Evolutionary conservation across 2,113 vertebrate genomes (phyloP).

Genomic region (Calyptommatus sinebrachiatus): DNA sequence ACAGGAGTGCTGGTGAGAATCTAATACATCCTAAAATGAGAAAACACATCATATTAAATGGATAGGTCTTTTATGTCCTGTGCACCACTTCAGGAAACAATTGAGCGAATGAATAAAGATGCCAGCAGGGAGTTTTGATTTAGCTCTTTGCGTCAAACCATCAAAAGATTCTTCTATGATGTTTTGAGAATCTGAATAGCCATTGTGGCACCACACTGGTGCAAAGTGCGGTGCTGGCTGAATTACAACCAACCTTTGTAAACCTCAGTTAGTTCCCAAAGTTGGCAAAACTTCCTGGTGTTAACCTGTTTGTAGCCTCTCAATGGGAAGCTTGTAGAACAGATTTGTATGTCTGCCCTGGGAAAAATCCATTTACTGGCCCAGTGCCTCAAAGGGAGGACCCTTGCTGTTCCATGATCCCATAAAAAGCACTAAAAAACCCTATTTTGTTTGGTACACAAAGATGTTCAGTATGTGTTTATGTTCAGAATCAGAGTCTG

Average conservation of each 20-base stretch:
- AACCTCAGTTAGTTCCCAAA: not conserved
- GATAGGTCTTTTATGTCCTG: not conserved
- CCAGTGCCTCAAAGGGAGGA: not conserved
- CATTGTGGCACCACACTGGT: conserved; percentile 35
- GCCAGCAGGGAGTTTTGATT: conserved; percentile 31
- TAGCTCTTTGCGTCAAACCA: conserved; percentile 37
- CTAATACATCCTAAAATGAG: conserved; percentile 11
- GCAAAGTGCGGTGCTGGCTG: conserved; percentile 11
- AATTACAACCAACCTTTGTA: not conserved
- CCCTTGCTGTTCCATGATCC: conserved; percentile 20
- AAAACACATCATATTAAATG: conserved; percentile 22
- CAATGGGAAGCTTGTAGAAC: not conserved
- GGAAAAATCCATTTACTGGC: not conserved
- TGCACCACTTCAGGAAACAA: not conserved
- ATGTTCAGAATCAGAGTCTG: conserved; percentile 36
- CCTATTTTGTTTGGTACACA: conserved; percentile 24
- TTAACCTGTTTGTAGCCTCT: conserved; percentile 1
- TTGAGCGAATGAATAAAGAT: conserved; percentile 11
- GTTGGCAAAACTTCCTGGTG: not conserved
- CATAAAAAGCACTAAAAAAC: conserved; percentile 14
- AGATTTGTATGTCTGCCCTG: not conserved
- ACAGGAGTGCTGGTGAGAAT: not conserved
- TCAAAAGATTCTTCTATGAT: not conserved
- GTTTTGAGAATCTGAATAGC: conserved; percentile 9
- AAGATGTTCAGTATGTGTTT: conserved; percentile 46